phyloP scores from a whole-genome alignment of 2,888 invertebrate genomes.

The Aphidoletes aphidimyza region DNA sequence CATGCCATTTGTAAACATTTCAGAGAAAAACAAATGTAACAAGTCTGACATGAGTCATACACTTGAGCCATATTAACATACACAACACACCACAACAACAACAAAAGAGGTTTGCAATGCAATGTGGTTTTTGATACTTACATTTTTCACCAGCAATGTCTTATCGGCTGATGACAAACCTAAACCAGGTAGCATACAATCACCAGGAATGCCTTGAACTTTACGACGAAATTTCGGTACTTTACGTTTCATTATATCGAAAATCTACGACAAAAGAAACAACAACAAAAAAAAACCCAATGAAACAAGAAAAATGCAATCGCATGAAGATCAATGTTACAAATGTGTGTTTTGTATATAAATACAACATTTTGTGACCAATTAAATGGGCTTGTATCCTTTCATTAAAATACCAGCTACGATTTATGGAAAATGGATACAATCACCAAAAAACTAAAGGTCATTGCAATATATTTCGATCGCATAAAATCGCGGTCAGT shows the following conservation, averaged over 20 bases:
- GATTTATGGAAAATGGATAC: neutral
- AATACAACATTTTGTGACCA: no score
- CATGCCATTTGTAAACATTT: no score
- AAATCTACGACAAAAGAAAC: slow-evolving; percentile 64
- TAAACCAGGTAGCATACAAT: slow-evolving; percentile 68
- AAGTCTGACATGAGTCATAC: neutral
- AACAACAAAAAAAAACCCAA: neutral
- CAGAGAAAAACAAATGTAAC: neutral
- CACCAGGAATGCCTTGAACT: slow-evolving; percentile 69
- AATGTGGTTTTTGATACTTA: slow-evolving; percentile 60
- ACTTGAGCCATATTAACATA: neutral
- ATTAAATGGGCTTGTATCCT: no score
- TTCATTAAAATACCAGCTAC: no score
- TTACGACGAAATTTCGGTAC: slow-evolving; percentile 71
- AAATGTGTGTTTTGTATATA: neutral
- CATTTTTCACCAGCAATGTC: slow-evolving; percentile 66
- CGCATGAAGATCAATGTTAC: neutral
- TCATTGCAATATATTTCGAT: neutral
- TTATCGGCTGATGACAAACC: slow-evolving; percentile 68
- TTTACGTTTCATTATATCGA: slow-evolving; percentile 66
- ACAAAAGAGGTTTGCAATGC: no score
- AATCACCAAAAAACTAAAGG: neutral
- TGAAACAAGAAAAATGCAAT: neutral
- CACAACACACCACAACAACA: neutral
- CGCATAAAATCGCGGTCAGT: neutral